These are phyloP conservation scores for Lontra canadensis DNA, from an alignment of 2,113 vertebrate species.

Conservation along the genomic window DNA sequence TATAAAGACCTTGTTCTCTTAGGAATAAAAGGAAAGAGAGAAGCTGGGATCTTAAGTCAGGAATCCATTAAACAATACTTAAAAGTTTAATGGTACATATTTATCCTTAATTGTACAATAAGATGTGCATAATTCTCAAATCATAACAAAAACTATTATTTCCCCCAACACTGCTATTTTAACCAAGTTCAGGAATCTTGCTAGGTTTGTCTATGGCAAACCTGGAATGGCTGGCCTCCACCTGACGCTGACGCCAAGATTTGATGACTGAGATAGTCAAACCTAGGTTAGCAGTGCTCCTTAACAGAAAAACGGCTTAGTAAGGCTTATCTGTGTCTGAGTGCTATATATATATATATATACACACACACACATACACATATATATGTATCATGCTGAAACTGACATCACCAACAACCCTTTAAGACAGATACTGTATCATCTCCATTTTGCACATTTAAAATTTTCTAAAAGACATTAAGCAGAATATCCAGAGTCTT, in stretches of 20 bases:
- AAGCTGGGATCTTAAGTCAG: background rate
- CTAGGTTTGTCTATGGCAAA: background rate
- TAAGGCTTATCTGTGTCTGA: background rate
- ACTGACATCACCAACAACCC: background rate
- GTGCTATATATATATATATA: background rate
- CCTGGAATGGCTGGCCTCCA: background rate
- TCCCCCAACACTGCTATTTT: background rate
- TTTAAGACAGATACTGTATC: background rate
- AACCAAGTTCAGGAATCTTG: background rate
- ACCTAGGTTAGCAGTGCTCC: background rate
- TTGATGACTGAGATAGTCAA: background rate
- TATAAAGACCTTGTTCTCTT: background rate
- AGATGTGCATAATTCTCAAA: conserved; percentile 4
- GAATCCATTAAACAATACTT: background rate
- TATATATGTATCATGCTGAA: background rate
- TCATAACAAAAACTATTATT: background rate
- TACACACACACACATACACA: no score
- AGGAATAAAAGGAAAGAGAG: background rate
- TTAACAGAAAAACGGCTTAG: background rate
- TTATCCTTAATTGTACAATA: conserved; percentile 29
- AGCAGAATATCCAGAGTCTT: conserved; percentile 12
- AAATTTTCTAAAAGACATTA: background rate
- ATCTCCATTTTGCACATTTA: background rate
- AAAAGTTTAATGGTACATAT: conserved; percentile 20
- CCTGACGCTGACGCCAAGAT: background rate